These are phyloP conservation scores for human DNA, from an alignment of 2,113 vertebrate species.

Conservation along the genomic window DNA sequence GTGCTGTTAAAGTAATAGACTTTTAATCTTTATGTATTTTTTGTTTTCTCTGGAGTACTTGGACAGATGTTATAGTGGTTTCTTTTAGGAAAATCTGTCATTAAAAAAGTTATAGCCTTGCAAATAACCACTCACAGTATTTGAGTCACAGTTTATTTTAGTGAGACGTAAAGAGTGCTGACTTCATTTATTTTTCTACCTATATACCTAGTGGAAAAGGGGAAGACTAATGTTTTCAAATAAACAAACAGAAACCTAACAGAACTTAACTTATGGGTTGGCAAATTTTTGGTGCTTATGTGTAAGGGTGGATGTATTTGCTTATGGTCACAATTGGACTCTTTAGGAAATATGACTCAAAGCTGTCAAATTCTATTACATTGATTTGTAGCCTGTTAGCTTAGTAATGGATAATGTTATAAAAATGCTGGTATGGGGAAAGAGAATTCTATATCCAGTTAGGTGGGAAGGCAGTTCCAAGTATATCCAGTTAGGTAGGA, in stretches of 20 bases:
- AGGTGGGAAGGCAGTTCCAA: neutral
- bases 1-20: constrained; percentile 75
- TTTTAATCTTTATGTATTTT: constrained; percentile 71
- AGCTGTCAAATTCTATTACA: neutral
- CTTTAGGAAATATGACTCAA: constrained; percentile 52
- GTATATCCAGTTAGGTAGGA: neutral
- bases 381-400: constrained; percentile 56
- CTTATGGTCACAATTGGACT: constrained; percentile 26
- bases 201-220: constrained; percentile 39
- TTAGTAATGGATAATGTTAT: neutral
- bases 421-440: neutral
- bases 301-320: constrained; percentile 42
- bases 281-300: constrained; percentile 29
- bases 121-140: constrained; percentile 67
- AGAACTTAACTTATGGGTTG: constrained; percentile 35
- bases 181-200: constrained; percentile 74
- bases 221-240: constrained; percentile 41
- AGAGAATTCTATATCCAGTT: constrained; percentile 11
- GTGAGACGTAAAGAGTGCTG: constrained; percentile 62
- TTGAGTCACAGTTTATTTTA: constrained; percentile 73
- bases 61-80: constrained; percentile 73
- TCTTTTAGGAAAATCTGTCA: constrained; percentile 78
- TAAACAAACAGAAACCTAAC: constrained; percentile 41
- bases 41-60: constrained; percentile 71
- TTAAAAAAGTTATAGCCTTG: constrained; percentile 79